Evolutionary conservation across 2,888 invertebrate genomes (phyloP).

Genomic region (Nycteola revayana): DNA sequence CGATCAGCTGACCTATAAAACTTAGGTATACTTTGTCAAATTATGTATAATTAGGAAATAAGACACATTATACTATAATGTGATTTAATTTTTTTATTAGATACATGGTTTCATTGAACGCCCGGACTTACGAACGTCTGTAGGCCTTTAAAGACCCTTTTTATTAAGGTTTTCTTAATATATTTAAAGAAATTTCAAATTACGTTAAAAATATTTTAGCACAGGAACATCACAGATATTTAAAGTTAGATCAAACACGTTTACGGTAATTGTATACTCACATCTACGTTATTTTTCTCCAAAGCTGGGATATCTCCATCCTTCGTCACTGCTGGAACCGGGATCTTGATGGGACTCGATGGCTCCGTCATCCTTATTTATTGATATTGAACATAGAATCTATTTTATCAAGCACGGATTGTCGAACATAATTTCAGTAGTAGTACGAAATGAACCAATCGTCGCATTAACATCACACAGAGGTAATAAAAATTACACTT

Average conservation of each 20-base stretch:
- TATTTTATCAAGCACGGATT: slow-evolving; percentile 44
- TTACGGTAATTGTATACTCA: no score
- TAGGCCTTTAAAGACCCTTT: slow-evolving; percentile 10
- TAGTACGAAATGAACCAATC: no score
- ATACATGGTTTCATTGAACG: no score
- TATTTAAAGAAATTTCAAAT: background rate
- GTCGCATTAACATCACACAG: slow-evolving; percentile 56
- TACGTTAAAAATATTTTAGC: background rate
- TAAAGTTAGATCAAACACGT: background rate
- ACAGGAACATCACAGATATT: background rate
- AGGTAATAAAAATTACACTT: slow-evolving; percentile 7
- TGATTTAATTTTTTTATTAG: no score
- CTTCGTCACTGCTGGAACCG: slow-evolving; percentile 55
- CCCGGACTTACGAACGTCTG: no score
- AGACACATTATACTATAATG: no score
- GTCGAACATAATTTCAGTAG: slow-evolving; percentile 40
- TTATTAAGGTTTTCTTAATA: background rate
- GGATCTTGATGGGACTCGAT: slow-evolving; percentile 40
- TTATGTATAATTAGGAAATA: no score
- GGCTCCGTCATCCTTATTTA: slow-evolving; percentile 48
- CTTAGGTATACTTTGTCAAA: no score
- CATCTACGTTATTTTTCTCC: slow-evolving; percentile 62
- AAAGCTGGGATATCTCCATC: slow-evolving; percentile 51
- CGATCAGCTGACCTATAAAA: no score
- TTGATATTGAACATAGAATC: slow-evolving; percentile 26